These are phyloP conservation scores for Lacerta agilis DNA, from an alignment of 2,797 vertebrate genomes.

Conservation along the genomic window DNA sequence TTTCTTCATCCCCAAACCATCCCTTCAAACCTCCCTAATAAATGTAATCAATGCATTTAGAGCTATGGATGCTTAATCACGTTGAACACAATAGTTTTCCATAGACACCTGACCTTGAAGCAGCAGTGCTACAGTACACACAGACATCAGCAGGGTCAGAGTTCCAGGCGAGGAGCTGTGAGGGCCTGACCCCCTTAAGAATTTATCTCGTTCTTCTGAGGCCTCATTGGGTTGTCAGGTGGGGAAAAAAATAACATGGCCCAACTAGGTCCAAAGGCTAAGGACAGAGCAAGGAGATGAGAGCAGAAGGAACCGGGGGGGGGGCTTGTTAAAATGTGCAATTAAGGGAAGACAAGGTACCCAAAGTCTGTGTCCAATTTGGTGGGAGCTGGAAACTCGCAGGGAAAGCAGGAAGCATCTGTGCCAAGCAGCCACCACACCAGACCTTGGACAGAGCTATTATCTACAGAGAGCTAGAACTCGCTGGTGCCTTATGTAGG, in stretches of 20 bases:
- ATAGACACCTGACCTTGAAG: neutral
- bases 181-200: neutral
- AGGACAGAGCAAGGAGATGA: neutral
- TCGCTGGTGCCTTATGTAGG: no score
- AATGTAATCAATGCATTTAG: slow-evolving; percentile 14
- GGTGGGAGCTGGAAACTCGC: no score
- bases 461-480: no score
- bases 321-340: no score
- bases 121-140: neutral
- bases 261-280: neutral
- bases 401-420: no score
- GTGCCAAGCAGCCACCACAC: no score
- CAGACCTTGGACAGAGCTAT: no score
- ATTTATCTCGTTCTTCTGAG: neutral
- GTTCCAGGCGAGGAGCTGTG: neutral
- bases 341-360: no score
- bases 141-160: neutral
- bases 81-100: slow-evolving; percentile 36
- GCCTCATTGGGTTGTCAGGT: neutral
- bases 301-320: neutral
- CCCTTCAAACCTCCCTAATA: slow-evolving; percentile 38
- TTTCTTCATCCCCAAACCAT: slow-evolving; percentile 39
- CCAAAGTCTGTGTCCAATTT: no score
- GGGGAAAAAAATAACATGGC: no score
- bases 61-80: slow-evolving; percentile 12